A percentile compares a stretch with the other conserved stretches of the same genome.
These are phyloP conservation scores for Ammospiza nelsoni DNA, from an alignment of 2,113 vertebrate species.

Conservation along the genomic window DNA sequence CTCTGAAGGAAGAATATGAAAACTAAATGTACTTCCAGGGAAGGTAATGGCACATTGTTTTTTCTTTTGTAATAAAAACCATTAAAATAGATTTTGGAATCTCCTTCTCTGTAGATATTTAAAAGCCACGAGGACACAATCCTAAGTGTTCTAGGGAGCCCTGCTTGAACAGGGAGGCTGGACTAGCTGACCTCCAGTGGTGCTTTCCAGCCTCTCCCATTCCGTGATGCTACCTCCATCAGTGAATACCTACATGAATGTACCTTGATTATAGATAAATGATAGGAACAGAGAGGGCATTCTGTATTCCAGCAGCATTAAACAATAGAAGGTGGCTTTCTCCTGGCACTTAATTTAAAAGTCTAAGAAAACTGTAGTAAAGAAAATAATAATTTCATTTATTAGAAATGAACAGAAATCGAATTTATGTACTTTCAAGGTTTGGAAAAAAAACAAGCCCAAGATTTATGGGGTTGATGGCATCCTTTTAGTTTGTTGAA, in stretches of 20 bases:
- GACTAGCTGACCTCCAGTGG: background rate
- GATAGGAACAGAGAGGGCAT: background rate
- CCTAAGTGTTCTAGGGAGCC: background rate
- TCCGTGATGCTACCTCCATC: background rate
- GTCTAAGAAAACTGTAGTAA: background rate
- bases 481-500: background rate
- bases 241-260: background rate
- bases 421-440: background rate
- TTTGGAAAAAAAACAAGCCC: background rate
- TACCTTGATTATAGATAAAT: background rate
- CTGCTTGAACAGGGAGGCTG: background rate
- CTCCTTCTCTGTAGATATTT: background rate
- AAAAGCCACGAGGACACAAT: background rate
- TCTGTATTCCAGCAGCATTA: background rate
- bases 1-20: background rate
- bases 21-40: background rate
- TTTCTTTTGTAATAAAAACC: background rate
- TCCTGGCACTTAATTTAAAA: background rate
- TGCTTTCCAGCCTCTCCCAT: background rate
- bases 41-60: background rate
- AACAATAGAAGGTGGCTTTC: background rate
- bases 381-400: background rate
- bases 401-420: background rate
- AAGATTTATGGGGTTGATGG: background rate
- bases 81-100: background rate